Evolutionary conservation across 2,888 invertebrate species (phyloP).

Genomic region (Eupithecia tripunctaria): DNA sequence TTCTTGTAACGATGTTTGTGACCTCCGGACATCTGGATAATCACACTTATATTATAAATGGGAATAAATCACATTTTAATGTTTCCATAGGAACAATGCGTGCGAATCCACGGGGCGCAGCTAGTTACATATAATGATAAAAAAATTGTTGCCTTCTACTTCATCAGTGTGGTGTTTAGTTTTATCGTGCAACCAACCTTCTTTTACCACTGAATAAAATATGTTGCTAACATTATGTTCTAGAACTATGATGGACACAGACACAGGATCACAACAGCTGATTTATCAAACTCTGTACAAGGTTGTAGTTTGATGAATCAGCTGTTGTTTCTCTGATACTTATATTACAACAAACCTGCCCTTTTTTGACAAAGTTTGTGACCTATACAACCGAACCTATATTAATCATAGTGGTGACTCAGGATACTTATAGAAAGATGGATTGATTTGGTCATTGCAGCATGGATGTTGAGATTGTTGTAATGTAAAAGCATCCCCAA

Average conservation of each 20-base stretch:
- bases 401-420: background rate
- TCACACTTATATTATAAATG: too few relatives aligned
- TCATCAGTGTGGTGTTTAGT: background rate
- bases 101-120: too few relatives aligned
- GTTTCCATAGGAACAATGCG: too few relatives aligned
- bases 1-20: constrained; percentile 98
- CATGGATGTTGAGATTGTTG: constrained; percentile 3
- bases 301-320: too few relatives aligned
- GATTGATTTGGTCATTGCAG: background rate
- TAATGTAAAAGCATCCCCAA: background rate
- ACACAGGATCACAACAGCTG: constrained; percentile 7
- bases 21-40: constrained; percentile 89
- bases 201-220: background rate
- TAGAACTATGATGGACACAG: background rate
- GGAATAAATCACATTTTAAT: too few relatives aligned
- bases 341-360: background rate
- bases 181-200: background rate
- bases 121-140: background rate
- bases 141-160: background rate
- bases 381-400: background rate
- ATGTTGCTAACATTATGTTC: background rate
- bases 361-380: background rate
- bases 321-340: too few relatives aligned
- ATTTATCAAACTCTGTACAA: background rate
- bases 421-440: background rate